phyloP scores from a whole-genome alignment of 2,797 vertebrate species.

The Acrossocheilus wenchowensis region DNA sequence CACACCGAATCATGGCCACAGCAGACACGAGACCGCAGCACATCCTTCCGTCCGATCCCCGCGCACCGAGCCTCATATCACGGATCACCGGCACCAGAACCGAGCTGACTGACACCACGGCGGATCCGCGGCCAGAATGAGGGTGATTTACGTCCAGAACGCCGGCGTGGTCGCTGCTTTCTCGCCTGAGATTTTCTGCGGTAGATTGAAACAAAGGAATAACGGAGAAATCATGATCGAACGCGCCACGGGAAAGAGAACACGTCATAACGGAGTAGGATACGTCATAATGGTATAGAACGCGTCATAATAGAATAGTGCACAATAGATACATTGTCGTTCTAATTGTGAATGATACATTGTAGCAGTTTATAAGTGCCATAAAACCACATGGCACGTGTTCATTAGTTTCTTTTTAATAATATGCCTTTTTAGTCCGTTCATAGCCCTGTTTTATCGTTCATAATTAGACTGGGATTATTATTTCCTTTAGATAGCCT shows the following conservation, averaged over 20 bases:
- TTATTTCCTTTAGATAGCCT: constrained; percentile 42
- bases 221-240: constrained; percentile 66
- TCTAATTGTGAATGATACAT: constrained; percentile 43
- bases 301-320: constrained; percentile 47
- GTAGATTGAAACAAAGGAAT: constrained; percentile 68
- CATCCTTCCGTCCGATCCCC: constrained; percentile 58
- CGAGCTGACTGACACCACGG: constrained; percentile 74
- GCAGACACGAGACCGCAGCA: constrained; percentile 23
- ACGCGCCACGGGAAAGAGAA: constrained; percentile 63
- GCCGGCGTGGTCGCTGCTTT: constrained; percentile 83
- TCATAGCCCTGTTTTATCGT: constrained; percentile 40
- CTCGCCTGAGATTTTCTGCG: constrained; percentile 75
- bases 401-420: constrained; percentile 27
- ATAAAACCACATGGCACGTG: constrained; percentile 5
- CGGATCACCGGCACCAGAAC: constrained; percentile 72
- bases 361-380: constrained; percentile 29
- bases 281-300: constrained; percentile 50
- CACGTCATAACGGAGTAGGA: constrained; percentile 54
- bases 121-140: constrained; percentile 80
- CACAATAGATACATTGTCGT: constrained; percentile 32
- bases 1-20: constrained; percentile 41
- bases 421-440: constrained; percentile 43
- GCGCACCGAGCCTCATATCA: constrained; percentile 64
- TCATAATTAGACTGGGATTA: constrained; percentile 33
- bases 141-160: constrained; percentile 81